phyloP scores from a whole-genome alignment of 1,140 invertebrate species.

The Formica exsecta region DNA sequence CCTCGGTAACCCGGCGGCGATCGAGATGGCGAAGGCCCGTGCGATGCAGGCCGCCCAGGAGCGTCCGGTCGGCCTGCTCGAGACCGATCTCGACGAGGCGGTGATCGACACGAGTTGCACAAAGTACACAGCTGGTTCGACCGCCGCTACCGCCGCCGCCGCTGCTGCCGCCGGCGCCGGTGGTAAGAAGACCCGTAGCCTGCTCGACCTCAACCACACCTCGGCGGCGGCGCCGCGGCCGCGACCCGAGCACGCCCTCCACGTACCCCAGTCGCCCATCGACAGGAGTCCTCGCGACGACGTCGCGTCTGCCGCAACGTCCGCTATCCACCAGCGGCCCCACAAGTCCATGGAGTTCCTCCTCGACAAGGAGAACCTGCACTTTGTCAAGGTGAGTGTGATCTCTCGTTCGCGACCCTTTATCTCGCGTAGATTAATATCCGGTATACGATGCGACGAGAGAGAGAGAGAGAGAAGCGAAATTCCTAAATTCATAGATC shows the following conservation, averaged over 20 bases:
- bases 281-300: constrained; percentile 78
- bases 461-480: background rate
- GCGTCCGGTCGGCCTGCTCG: constrained; percentile 90
- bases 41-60: constrained; percentile 84
- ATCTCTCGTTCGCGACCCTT: background rate
- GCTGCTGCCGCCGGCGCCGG: constrained; percentile 83
- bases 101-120: constrained; percentile 63
- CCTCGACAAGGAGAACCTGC: constrained; percentile 95
- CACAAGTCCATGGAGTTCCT: constrained; percentile 98
- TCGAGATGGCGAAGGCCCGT: constrained; percentile 86
- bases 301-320: constrained; percentile 64
- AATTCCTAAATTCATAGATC: background rate
- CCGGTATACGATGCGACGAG: background rate
- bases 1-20: constrained; percentile 85
- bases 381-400: constrained; percentile 90
- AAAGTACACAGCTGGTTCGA: background rate
- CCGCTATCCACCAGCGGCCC: constrained; percentile 88
- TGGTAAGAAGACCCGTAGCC: constrained; percentile 91
- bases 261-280: constrained; percentile 82
- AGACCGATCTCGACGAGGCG: constrained; percentile 94
- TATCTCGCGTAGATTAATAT: background rate
- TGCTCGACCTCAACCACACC: constrained; percentile 91
- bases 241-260: constrained; percentile 82
- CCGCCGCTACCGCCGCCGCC: constrained; percentile 17
- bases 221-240: constrained; percentile 71